Conservation (phyloP, 2,113 vertebrate genomes). For the Seriola aureovittata region DNA sequence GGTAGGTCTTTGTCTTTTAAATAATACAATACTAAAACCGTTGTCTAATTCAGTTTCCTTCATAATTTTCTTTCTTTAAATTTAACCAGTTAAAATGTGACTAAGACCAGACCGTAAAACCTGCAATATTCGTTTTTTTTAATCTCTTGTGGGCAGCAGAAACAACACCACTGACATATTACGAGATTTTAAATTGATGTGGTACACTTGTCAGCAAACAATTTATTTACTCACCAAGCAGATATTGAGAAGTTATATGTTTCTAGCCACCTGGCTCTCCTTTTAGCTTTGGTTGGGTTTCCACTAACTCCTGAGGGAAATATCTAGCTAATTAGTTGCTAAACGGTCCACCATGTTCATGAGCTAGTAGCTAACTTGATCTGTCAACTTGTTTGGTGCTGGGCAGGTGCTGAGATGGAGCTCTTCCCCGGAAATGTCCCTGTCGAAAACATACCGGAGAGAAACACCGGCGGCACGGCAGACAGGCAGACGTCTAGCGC, state of each 20-base stretch:
- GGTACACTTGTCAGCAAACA: too few relatives aligned
- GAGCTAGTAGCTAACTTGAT: background rate
- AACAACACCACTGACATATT: background rate
- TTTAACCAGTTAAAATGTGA: background rate
- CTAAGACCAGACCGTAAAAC: background rate
- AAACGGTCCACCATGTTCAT: background rate
- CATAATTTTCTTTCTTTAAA: background rate
- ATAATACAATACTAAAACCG: background rate
- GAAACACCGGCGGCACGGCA: too few relatives aligned
- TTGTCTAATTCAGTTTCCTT: conserved; percentile 4
- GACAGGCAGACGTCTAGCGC: too few relatives aligned
- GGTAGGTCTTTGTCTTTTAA: background rate
- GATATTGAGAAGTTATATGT: background rate
- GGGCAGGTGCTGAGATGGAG: too few relatives aligned
- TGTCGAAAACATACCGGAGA: too few relatives aligned
- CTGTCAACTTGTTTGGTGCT: background rate
- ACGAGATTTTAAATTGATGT: background rate
- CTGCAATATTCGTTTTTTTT: background rate
- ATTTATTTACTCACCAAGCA: background rate
- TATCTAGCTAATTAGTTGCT: background rate
- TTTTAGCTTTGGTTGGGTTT: background rate
- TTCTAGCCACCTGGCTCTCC: background rate
- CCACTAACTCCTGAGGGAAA: background rate
- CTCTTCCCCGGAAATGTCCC: too few relatives aligned
- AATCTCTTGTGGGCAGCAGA: conserved; percentile 27